Evolutionary conservation across 2,113 vertebrate species (phyloP).

Genomic region (Cinclus mexicanus): DNA sequence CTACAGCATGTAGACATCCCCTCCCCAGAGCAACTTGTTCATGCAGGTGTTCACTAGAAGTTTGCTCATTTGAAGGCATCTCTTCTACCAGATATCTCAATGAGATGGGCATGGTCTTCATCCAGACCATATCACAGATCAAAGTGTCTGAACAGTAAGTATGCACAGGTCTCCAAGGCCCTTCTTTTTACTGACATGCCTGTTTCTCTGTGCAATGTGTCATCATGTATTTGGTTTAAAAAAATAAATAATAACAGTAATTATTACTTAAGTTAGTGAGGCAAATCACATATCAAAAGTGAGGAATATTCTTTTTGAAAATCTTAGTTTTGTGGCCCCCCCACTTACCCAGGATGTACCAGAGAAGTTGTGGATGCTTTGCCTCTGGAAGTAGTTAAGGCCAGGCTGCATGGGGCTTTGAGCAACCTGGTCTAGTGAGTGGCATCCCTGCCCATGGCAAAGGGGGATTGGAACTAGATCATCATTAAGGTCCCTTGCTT

Average conservation of each 20-base stretch:
- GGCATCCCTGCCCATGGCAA: background rate
- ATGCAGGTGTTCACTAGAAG: background rate
- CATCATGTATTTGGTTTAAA: background rate
- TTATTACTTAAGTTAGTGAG: background rate
- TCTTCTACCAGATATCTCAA: background rate
- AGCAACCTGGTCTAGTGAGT: background rate
- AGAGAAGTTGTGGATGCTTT: background rate
- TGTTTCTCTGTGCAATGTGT: background rate
- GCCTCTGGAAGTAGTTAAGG: background rate
- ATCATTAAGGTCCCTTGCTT: background rate
- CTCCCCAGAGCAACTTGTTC: background rate
- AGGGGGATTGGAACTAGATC: rapidly evolving
- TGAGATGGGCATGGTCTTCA: background rate
- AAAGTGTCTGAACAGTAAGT: background rate
- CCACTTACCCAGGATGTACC: background rate
- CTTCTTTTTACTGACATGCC: background rate
- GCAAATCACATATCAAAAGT: background rate
- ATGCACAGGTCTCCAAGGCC: rapidly evolving
- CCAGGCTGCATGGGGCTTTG: background rate
- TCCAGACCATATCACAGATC: background rate
- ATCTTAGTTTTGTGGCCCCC: background rate
- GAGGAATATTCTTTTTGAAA: background rate
- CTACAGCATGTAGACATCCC: background rate
- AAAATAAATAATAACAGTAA: background rate
- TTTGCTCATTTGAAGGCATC: background rate